Evolutionary conservation across 1,140 invertebrate genomes (phyloP).

Genomic region (Listronotus bonariensis): DNA sequence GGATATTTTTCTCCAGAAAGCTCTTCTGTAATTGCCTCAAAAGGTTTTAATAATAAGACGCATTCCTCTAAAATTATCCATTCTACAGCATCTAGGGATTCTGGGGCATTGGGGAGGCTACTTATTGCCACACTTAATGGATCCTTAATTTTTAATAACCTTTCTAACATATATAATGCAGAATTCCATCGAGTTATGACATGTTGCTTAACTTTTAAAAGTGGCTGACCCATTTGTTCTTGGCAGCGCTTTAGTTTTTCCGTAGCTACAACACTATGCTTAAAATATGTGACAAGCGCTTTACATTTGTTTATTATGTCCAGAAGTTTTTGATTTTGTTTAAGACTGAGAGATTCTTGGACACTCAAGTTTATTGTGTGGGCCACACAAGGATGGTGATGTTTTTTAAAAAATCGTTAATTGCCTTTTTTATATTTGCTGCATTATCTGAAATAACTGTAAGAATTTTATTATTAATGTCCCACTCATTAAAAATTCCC

Average conservation of each 20-base stretch:
- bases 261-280: constrained; percentile 28
- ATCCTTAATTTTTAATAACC: constrained; percentile 30
- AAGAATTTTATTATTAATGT: constrained; percentile 20
- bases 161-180: constrained; percentile 44
- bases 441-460: constrained; percentile 19
- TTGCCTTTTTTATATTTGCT: constrained; percentile 17
- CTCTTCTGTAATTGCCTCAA: too few species aligned
- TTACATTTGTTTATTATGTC: constrained; percentile 5
- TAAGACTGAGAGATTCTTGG: constrained; percentile 8
- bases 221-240: constrained; percentile 38
- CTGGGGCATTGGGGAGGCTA: constrained; percentile 9
- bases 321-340: too few species aligned
- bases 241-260: constrained; percentile 28
- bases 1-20: constrained; percentile 45
- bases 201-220: constrained; percentile 24
- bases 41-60: too few species aligned
- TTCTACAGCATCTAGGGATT: constrained; percentile 23
- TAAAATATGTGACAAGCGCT: constrained; percentile 43
- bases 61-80: constrained; percentile 3
- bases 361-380: constrained; percentile 29
- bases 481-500: not conserved
- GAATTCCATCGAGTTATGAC: constrained; percentile 37
- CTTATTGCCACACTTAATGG: constrained; percentile 18
- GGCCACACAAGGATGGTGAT: constrained; percentile 6
- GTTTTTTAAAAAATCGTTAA: constrained; percentile 25